These are phyloP conservation scores for Papilio polyxenes DNA, from an alignment of 1,140 invertebrate species.

Conservation along the genomic window DNA sequence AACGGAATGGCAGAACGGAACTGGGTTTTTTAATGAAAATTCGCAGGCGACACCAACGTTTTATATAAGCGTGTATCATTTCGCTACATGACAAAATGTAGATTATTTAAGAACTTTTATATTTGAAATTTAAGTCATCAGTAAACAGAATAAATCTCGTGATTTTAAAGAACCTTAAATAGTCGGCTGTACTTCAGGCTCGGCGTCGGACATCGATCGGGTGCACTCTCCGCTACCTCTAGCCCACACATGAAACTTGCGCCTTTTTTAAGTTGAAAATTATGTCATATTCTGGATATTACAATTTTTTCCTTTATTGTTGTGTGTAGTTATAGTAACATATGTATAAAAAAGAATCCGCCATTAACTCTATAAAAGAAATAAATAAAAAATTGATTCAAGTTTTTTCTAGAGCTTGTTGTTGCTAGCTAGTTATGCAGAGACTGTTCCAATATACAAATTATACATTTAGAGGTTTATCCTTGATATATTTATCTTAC, in stretches of 20 bases:
- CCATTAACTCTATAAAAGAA: too few species aligned
- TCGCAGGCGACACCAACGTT: too few species aligned
- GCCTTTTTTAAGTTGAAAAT: background rate
- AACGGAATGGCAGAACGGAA: background rate
- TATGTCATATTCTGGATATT: background rate
- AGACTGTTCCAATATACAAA: too few species aligned
- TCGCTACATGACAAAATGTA: background rate
- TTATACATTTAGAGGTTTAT: too few species aligned
- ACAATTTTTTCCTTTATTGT: background rate
- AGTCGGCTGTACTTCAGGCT: background rate
- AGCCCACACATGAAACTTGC: background rate
- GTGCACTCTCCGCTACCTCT: background rate
- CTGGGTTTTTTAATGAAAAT: background rate
- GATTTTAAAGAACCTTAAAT: conserved; percentile 3
- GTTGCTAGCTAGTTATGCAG: too few species aligned
- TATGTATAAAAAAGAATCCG: too few species aligned
- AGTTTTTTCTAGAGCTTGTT: too few species aligned
- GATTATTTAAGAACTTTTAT: too few species aligned
- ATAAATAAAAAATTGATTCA: too few species aligned
- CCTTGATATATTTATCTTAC: too few species aligned
- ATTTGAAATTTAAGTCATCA: background rate
- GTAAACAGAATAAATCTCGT: background rate
- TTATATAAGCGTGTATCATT: too few species aligned
- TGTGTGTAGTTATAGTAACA: too few species aligned
- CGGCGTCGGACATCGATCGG: conserved; percentile 18